Evolutionary conservation across 2,888 invertebrate species (phyloP).

Genomic region (Drosophila gaucha): DNA sequence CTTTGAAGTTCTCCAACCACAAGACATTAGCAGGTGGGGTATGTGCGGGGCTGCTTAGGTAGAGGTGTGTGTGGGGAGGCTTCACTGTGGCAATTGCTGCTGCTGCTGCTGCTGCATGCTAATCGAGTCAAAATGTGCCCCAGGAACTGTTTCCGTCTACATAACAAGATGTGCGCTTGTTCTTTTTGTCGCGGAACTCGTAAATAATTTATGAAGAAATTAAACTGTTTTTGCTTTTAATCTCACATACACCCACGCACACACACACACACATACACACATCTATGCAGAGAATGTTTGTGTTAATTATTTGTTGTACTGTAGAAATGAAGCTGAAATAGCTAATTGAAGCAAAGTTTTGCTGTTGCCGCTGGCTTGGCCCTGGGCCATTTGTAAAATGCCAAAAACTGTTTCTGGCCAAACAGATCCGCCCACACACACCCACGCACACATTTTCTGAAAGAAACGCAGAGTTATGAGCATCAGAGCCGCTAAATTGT

Average conservation of each 20-base stretch:
- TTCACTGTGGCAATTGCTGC: slow-evolving; percentile 3
- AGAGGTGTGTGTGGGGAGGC: not conserved
- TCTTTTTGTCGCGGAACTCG: slow-evolving; percentile 42
- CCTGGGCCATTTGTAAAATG: slow-evolving; percentile 16
- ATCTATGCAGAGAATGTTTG: not conserved
- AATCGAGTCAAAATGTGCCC: slow-evolving; percentile 63
- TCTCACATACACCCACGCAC: slow-evolving; percentile 5
- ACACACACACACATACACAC: not conserved
- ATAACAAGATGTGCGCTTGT: slow-evolving; percentile 32
- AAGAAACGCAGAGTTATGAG: slow-evolving; percentile 6
- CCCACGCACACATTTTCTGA: not conserved
- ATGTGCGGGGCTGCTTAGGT: not conserved
- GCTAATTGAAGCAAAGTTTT: slow-evolving; percentile 30
- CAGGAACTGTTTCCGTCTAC: slow-evolving; percentile 25
- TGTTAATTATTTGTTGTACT: slow-evolving; percentile 7
- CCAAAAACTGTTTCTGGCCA: slow-evolving; percentile 28
- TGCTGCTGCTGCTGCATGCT: slow-evolving; percentile 56
- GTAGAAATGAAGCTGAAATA: slow-evolving; percentile 8
- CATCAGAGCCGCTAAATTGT: slow-evolving; percentile 10
- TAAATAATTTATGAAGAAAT: slow-evolving; percentile 69
- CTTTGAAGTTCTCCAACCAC: slow-evolving; percentile 43
- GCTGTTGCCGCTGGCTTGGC: not conserved
- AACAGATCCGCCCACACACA: slow-evolving; percentile 1
- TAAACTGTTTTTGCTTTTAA: slow-evolving; percentile 55
- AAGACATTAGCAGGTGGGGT: not conserved